Conservation (phyloP, 2,888 invertebrate species). For the Agriopis aurantiaria region DNA sequence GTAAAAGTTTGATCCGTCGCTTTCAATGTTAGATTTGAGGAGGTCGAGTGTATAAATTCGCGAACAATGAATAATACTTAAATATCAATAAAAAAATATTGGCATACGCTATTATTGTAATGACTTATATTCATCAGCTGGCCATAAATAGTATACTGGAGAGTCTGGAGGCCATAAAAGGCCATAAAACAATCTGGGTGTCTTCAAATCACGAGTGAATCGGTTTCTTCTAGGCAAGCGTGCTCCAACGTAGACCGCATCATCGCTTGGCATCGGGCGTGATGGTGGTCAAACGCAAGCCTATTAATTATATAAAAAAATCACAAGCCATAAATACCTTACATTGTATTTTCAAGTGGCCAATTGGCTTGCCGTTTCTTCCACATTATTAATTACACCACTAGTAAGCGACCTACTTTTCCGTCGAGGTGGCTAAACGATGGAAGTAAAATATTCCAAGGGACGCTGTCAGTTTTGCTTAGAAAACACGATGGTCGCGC, state of each 20-base stretch:
- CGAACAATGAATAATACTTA: neutral
- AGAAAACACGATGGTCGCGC: too few relatives aligned
- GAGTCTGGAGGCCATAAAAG: neutral
- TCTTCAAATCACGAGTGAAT: too few relatives aligned
- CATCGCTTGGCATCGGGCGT: too few relatives aligned
- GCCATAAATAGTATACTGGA: neutral
- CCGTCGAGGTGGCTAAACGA: neutral
- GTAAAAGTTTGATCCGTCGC: neutral
- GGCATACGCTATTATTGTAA: neutral
- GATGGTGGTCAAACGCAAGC: too few relatives aligned
- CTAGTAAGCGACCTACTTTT: neutral
- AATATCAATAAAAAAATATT: neutral
- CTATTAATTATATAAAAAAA: too few relatives aligned
- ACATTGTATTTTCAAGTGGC: neutral
- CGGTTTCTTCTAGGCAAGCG: too few relatives aligned
- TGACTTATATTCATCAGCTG: neutral
- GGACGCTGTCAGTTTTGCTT: too few relatives aligned
- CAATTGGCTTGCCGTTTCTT: neutral
- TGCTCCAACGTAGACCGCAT: too few relatives aligned
- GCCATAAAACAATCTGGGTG: neutral
- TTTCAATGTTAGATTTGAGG: neutral
- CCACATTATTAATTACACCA: neutral
- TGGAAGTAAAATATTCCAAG: neutral
- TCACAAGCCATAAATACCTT: neutral
- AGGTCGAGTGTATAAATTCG: neutral